A percentile compares a stretch with the other conserved stretches of the same genome.
These are phyloP conservation scores for Malurus elegans DNA, from an alignment of 2,113 vertebrate genomes.

Conservation along the genomic window DNA sequence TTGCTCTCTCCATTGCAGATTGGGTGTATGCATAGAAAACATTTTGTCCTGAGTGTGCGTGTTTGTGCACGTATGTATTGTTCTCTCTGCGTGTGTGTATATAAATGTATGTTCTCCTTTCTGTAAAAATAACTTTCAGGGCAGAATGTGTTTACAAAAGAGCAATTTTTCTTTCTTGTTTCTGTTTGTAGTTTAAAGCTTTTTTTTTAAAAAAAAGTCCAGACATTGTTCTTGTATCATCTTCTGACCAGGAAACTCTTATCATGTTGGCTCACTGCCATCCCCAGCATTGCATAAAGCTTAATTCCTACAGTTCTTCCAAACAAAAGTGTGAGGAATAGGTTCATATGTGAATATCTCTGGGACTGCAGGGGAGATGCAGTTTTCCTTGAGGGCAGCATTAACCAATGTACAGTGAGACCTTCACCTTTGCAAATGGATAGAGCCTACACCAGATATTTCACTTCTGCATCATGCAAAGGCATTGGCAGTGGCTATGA, in stretches of 20 bases:
- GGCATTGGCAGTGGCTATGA: neutral
- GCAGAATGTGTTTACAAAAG: conserved; percentile 10
- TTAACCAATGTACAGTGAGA: neutral
- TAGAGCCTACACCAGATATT: neutral
- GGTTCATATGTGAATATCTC: neutral
- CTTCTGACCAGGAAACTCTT: conserved; percentile 22
- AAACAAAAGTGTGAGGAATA: neutral
- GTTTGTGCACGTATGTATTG: neutral
- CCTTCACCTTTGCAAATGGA: neutral
- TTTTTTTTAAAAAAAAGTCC: neutral
- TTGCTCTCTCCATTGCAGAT: neutral
- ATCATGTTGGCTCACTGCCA: neutral
- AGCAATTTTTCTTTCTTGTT: conserved; percentile 14
- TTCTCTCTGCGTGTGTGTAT: neutral
- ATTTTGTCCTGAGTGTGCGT: neutral
- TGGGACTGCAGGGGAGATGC: neutral
- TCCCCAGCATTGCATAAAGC: neutral
- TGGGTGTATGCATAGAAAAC: neutral
- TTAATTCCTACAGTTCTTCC: conserved; percentile 4
- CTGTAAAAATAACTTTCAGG: conserved; percentile 18
- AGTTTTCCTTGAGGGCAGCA: neutral
- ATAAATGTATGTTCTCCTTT: neutral
- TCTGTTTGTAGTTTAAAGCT: conserved; percentile 19
- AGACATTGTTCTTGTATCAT: neutral
- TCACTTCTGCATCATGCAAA: neutral